Evolutionary conservation across 2,797 vertebrate genomes (phyloP), one percentile per base, ranked within the genome.

Genomic region (Momotus momota): DNA sequence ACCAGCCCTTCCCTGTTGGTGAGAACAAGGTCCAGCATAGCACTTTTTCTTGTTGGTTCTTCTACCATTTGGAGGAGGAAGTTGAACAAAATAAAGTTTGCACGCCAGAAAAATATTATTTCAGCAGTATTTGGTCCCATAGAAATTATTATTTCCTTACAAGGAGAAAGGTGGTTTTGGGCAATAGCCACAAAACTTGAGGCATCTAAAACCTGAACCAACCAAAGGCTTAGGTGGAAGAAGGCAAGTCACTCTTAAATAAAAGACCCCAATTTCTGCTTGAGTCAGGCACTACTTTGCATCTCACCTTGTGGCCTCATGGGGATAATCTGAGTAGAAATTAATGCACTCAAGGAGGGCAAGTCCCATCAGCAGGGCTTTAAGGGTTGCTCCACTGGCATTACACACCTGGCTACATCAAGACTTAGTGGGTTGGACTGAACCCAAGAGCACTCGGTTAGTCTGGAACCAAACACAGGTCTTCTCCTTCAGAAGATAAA

Each of bases 351-450:
- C 21, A 2, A 6, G 41, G 38, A n/a, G 22, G 55, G 6, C 6
- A 45, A 81, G 55, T 18, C 35, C 71, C 10, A 1, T 23, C 5
- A 46, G 86, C 31, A 35, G 11, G 7, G 33, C 48, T 64, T 20
- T 21, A 26, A 12, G 22, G 7, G 12, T 51, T 49, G 12, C 26
- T 82, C 14, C 13, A 3, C 6, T 38, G 58, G 15, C 3, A 0
- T 33, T 43, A 45, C 31, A 12, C 33, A 16, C 12, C 10, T 26
- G 8, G 16, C 29, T 72, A 23, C 78, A 67, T 43, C 38, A 48
- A 43, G 38, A 17, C 8, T 29, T 41, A 12, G 38, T 0, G 3
- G 23, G 25, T 11, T 81, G 65, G 45, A 25, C 38, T 83, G 72
- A 66, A 23, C 33, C 15, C 26, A 25, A 4, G 57, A 74, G 40